Base-by-base conservation (phyloP, 1,140 invertebrate species). In the Procambarus virginalis region DNA sequence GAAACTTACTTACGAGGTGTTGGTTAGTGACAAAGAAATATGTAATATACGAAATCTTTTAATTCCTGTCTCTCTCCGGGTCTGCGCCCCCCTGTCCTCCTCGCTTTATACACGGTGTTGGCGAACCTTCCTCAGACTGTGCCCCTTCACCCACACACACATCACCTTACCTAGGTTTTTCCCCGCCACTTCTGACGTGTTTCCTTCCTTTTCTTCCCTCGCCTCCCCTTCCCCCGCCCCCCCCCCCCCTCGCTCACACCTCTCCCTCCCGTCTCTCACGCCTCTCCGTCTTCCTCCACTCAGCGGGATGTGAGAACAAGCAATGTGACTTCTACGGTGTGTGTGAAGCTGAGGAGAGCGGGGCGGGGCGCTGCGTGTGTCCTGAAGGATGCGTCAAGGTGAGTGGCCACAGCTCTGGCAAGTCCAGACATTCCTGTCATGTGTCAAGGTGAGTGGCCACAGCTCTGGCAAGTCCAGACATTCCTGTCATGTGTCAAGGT, bases 271-370 rank as follows among this genome's bases (percentile, higher is more conserved):
- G 2, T 22, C 6, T 22, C 22, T 12, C n/a, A 51, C 84, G 3
- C 22, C 5, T 46, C 4, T 60, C 22, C 49, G 2, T 20, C 12
- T 20, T 5, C 64, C 46, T 17, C 9, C 68, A 58, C 82, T 51
- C 82, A n/a, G 48, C 48, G 95, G 97, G 97, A 49, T 99, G 97
- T 94, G 97, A 97, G 93, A 96, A 96, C 91, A 97, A 96, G 92
- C 96, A 96, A 93, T 99, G 98, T 94, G 96, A 98, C 76, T 96
- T 96, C 94, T 97, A 98, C 93, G 95, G 96, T 2, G 94, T 96
- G 46, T 98, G 98, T 94, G 96, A 98, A 93, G 96, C 95, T 87
- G 96, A 97, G 93, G 95, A 95, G 12, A 94, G 94, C n/a, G 96
- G 96, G 2, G 96, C 96, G 93, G 96, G 96, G 0, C 95, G 95